Evolutionary conservation across 2,113 vertebrate species (phyloP), one percentile per base, ranked within the genome.

Genomic region (Eurystomus gularis): DNA sequence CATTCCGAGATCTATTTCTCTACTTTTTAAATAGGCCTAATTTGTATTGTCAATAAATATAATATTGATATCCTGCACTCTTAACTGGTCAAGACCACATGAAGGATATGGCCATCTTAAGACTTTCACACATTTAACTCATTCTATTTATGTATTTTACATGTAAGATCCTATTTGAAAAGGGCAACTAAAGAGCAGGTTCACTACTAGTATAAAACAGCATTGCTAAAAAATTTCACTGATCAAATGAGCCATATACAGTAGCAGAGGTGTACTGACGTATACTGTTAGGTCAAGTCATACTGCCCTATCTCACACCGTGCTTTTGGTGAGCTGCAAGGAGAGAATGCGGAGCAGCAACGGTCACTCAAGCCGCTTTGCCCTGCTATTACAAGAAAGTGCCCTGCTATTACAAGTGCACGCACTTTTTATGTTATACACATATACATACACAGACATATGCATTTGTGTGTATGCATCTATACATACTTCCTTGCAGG

Each of bases 401-500:
- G 12, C 64, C 52, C 48, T 6, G 4, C 48, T 71, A 21, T 12
- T 39, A 60, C 13, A 81, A 44, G 68, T 11, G 5, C 12, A 82
- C 16, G 24, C 6, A 8, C 5, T 26, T 68, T 51, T 72, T 72
- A 6, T 37, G 37, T 10, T 17, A 29, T 16, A 49, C 6, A 68
- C 5, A 20, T 9, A 49, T 4, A 70, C n/a, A 37, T 5, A n/a
- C 10, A 60, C 4, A 75, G 11, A n/a, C 3, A 5, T 2, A 40
- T 1, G 7, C 2, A 0, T 66, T 78, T n/a, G 29, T 2, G 26
- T 19, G 7, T 23, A 7, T 39, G 37, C 7, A 5, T 40, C 26
- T 29, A 15, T 4, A 57, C 3, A 10, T 2, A 49, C 6, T 33
- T 44, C 54, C 72, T 26, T 78, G 60, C 46, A 82, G 35, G 17